These are phyloP conservation scores for Hypanus sabinus DNA, from an alignment of 2,113 vertebrate species.

Conservation along the genomic window DNA sequence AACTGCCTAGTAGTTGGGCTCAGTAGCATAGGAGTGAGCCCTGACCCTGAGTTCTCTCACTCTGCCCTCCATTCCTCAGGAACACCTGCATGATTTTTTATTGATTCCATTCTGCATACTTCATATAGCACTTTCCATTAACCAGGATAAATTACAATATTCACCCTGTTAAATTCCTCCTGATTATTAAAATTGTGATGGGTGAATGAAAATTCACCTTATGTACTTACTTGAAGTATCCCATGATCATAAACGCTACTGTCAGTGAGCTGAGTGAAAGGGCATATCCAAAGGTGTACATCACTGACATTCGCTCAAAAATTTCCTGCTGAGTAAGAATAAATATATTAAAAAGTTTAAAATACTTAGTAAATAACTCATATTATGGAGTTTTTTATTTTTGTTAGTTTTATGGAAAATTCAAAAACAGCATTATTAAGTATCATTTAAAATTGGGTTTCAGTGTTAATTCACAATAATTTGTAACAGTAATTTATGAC, in stretches of 20 bases:
- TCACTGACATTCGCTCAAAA: slow-evolving; percentile 73
- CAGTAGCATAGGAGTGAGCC: background rate
- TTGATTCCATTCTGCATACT: background rate
- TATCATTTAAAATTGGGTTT: background rate
- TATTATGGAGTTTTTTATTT: background rate
- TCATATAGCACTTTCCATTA: too few species aligned
- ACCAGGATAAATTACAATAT: background rate
- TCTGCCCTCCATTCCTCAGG: background rate
- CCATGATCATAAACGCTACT: slow-evolving; percentile 73
- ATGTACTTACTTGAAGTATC: slow-evolving; percentile 70
- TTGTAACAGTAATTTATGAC: background rate
- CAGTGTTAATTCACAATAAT: background rate
- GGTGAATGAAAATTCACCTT: background rate
- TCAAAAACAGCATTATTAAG: background rate
- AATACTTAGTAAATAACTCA: background rate
- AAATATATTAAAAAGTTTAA: slow-evolving; percentile 35
- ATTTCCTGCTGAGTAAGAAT: slow-evolving; percentile 60
- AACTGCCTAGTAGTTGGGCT: background rate
- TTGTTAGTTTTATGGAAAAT: background rate
- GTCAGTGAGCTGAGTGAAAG: slow-evolving; percentile 74
- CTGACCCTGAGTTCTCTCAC: background rate
- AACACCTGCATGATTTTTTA: background rate
- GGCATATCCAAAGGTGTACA: slow-evolving; percentile 79
- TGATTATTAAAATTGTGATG: background rate
- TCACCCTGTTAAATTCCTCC: background rate